Base-by-base conservation (phyloP, 2,888 invertebrate species). In the Homarus gammarus region DNA sequence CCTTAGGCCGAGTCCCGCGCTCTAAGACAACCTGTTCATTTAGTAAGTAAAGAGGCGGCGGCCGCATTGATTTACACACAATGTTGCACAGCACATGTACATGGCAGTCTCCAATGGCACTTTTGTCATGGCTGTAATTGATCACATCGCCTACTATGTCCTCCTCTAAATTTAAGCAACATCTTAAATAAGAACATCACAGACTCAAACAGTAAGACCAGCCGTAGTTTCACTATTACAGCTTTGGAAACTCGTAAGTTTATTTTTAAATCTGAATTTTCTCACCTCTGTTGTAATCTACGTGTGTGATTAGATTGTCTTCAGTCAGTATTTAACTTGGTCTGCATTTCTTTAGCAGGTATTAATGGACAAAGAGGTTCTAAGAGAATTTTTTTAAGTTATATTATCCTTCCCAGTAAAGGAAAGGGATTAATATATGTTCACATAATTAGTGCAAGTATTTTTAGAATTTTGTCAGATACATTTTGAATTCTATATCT, bases 21-120 rank as follows among this genome's bases (percentile, higher is more conserved):
- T 91, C 90, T 81, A 87, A 91, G 82, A 91, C 90, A 75, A 91
- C 90, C 70, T 84, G 82, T 85, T 91, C 73, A n/a, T 91, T 91
- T 85, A 91, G 90, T 91, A 91, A 91, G 90, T 91, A 91, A 88
- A 44, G 38, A 44, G 49, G 64, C 75, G 27, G 73, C 56, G 51
- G 36, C 40, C 38, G 56, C 81, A 33, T 38, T 79, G 51, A 31
- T 56, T 72, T 61, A 51, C 56, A 51, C 87, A 81, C 68, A 70
- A n/a, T 87, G 72, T 87, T 82, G 73, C 87, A 82, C 87, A 81
- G 86, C 86, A 79, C 79, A 51, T 87, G 61, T 82, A 56, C 38
- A 38, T 36, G 36, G 40, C 38, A 73, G 18, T 38, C 73, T 36
- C 18, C 10, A 22, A 36, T 73, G 78, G 78, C 78, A 79, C 78